Conservation (phyloP, 1,140 invertebrate species). For the Drosophila pruinosa region DNA sequence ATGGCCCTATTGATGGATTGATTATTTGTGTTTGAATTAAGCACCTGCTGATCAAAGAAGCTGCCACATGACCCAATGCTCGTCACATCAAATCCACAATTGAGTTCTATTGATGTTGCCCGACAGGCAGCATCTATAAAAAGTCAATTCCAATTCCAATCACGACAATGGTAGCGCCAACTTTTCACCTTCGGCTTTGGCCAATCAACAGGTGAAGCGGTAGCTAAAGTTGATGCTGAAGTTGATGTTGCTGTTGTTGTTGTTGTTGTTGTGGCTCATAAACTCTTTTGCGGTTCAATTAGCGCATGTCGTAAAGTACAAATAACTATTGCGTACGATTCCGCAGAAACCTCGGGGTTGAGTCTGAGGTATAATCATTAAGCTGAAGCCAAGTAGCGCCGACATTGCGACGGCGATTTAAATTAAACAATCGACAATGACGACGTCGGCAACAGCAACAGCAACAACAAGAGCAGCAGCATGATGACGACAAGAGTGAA, state of each 20-base stretch:
- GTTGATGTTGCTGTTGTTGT: neutral
- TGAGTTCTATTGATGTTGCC: conserved; percentile 33
- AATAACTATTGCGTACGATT: conserved; percentile 74
- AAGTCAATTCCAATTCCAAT: conserved; percentile 35
- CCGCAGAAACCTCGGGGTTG: conserved; percentile 43
- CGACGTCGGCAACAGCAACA: conserved; percentile 1
- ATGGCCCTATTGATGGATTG: conserved; percentile 1
- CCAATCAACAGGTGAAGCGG: conserved; percentile 53
- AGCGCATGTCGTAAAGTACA: conserved; percentile 78
- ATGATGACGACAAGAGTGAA: conserved; percentile 71
- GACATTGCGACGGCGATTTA: conserved; percentile 49
- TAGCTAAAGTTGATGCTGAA: neutral
- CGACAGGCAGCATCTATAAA: conserved; percentile 27
- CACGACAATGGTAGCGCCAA: conserved; percentile 28
- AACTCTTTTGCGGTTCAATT: conserved; percentile 70
- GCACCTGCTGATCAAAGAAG: conserved; percentile 7
- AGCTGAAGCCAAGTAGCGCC: conserved; percentile 55
- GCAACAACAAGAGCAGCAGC: neutral
- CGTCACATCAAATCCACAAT: conserved; percentile 27
- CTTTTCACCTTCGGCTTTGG: conserved; percentile 45
- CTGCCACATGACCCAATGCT: conserved; percentile 19
- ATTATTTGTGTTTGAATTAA: conserved; percentile 1
- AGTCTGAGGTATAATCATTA: conserved; percentile 56
- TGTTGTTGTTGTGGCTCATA: conserved; percentile 42
- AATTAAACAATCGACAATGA: conserved; percentile 57